Evolutionary conservation across 2,797 vertebrate genomes (phyloP).

Genomic region (Anguilla megastoma): DNA sequence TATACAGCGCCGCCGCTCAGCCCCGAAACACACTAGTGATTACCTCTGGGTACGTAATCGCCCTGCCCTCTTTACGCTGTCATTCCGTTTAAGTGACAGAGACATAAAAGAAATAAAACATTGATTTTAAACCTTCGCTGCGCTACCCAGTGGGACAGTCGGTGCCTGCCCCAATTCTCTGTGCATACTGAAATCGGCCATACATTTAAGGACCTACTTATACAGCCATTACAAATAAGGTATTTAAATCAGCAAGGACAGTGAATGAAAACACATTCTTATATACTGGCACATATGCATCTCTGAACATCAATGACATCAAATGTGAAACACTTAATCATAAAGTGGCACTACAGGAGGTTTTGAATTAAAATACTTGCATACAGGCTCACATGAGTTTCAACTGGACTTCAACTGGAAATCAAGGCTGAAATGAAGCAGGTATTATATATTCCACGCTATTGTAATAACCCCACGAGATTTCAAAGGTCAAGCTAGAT

Average conservation of each 20-base stretch:
- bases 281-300: background rate
- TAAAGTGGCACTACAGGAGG: background rate
- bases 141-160: background rate
- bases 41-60: slow-evolving; percentile 21
- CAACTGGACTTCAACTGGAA: background rate
- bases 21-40: background rate
- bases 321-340: background rate
- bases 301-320: background rate
- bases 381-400: background rate
- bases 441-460: background rate
- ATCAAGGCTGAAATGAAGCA: background rate
- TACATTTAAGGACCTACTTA: background rate
- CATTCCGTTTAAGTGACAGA: slow-evolving; percentile 15
- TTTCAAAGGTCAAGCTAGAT: background rate
- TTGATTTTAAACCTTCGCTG: background rate
- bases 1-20: background rate
- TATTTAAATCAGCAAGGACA: background rate
- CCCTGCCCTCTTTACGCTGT: slow-evolving; percentile 19
- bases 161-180: background rate
- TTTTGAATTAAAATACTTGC: background rate
- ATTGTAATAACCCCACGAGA: background rate
- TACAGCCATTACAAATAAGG: background rate
- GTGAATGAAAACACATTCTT: background rate
- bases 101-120: slow-evolving; percentile 12
- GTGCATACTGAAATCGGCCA: slow-evolving; percentile 6